Percentiles rank a stretch among this genome's conserved stretches.
These are phyloP conservation scores for Gobiocypris rarus DNA, from an alignment of 2,113 vertebrate genomes.

Conservation along the genomic window DNA sequence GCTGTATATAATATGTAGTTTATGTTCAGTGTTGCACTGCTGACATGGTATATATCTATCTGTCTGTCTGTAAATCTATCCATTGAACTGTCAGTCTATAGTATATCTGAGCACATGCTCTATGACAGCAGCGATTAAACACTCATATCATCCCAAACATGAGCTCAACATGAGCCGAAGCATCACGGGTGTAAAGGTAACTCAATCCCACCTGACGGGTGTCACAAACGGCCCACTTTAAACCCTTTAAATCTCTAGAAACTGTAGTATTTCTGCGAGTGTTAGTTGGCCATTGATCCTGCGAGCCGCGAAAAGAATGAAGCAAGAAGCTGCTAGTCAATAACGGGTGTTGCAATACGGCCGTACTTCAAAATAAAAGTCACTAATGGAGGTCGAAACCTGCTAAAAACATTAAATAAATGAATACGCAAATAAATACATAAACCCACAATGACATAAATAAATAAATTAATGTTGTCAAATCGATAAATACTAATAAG, in stretches of 20 bases:
- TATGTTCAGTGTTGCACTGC: background rate
- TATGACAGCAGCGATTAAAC: background rate
- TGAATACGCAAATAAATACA: no score
- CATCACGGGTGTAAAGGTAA: background rate
- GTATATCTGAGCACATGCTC: background rate
- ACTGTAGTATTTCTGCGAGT: background rate
- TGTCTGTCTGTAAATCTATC: background rate
- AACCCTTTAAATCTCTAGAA: background rate
- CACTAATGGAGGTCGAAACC: no score
- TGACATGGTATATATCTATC: background rate
- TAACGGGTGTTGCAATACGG: background rate
- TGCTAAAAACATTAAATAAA: no score
- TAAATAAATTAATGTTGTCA: no score
- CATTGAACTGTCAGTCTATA: background rate
- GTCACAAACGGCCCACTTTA: conserved; percentile 12
- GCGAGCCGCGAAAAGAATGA: conserved; percentile 6
- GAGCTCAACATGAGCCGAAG: background rate
- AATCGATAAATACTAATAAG: no score
- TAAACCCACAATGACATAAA: no score
- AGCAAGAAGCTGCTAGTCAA: background rate
- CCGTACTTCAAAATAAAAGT: conserved; percentile 22
- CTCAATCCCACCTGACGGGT: conserved; percentile 13
- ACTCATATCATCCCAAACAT: background rate
- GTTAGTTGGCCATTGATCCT: conserved; percentile 28
- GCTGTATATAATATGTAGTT: background rate